Conservation (phyloP, 2,888 invertebrate genomes). For the Troides aeacus region DNA sequence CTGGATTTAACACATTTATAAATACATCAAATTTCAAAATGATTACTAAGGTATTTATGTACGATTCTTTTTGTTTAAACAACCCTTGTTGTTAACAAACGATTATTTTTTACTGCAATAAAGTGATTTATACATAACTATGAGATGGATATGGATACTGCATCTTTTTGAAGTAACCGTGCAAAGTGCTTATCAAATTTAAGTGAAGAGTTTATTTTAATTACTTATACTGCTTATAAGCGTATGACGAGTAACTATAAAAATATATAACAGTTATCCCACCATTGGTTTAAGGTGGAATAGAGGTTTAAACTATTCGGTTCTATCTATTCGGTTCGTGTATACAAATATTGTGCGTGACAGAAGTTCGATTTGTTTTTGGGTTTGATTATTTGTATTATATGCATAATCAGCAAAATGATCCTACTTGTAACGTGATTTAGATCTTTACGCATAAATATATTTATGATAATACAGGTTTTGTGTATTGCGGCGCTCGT, state of each 20-base stretch:
- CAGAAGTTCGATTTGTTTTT: no score
- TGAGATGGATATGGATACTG: neutral
- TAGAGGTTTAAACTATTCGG: no score
- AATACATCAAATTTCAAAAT: constrained; percentile 8
- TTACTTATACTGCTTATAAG: neutral
- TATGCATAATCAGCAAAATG: no score
- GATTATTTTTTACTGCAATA: neutral
- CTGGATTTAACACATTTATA: constrained; percentile 5
- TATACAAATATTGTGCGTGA: no score
- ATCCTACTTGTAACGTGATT: neutral
- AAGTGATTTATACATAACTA: neutral
- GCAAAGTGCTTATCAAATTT: neutral
- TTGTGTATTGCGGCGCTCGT: constrained; percentile 47
- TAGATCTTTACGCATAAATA: neutral
- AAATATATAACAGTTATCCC: neutral
- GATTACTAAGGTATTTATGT: constrained; percentile 25
- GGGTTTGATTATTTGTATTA: no score
- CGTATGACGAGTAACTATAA: neutral
- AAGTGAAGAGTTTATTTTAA: neutral
- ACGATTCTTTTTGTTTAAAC: neutral
- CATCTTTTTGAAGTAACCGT: neutral
- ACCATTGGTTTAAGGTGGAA: no score
- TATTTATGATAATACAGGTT: constrained; percentile 31
- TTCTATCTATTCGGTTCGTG: no score
- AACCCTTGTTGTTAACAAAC: neutral